phyloP scores from a whole-genome alignment of 2,888 invertebrate genomes.

The Imbricaverruca yamaguchii region DNA sequence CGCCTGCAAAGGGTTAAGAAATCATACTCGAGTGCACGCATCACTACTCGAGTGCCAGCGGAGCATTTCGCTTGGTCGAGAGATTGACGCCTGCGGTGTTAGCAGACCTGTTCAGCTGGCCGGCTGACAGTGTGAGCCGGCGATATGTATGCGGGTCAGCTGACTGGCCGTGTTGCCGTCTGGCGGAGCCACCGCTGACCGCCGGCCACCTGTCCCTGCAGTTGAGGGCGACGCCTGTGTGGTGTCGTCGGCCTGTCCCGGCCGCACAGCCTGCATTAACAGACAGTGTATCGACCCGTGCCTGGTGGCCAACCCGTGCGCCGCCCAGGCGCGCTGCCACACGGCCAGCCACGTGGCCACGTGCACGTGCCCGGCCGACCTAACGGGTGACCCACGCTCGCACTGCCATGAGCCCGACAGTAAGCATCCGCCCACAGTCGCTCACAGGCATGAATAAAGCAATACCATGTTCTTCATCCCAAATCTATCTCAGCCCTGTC shows the following conservation, averaged over 20 bases:
- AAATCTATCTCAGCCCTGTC: too few species aligned
- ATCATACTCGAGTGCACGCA: too few species aligned
- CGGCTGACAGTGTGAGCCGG: too few species aligned
- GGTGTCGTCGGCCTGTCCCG: slow-evolving; percentile 66
- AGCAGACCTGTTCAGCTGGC: too few species aligned
- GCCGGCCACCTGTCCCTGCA: slow-evolving; percentile 4
- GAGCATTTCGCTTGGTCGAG: too few species aligned
- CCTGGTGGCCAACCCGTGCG: slow-evolving; percentile 60
- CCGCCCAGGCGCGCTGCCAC: slow-evolving; percentile 36
- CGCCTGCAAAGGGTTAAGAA: too few species aligned
- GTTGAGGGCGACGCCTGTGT: slow-evolving; percentile 52
- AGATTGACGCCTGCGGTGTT: too few species aligned
- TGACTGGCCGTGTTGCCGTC: too few species aligned
- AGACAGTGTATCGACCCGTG: slow-evolving; percentile 47
- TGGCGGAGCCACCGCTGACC: slow-evolving; percentile 3
- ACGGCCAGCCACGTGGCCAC: slow-evolving; percentile 36
- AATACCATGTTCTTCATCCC: too few species aligned
- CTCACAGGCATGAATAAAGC: neutral
- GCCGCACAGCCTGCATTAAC: slow-evolving; percentile 55
- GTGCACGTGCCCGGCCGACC: slow-evolving; percentile 68
- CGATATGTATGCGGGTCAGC: too few species aligned
- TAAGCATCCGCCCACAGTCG: neutral
- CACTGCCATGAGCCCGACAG: slow-evolving; percentile 24
- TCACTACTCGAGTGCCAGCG: too few species aligned
- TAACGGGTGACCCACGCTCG: slow-evolving; percentile 62